These are phyloP conservation scores for Propithecus perrieri DNA, from an alignment of 2,797 vertebrate species.

Conservation along the genomic window DNA sequence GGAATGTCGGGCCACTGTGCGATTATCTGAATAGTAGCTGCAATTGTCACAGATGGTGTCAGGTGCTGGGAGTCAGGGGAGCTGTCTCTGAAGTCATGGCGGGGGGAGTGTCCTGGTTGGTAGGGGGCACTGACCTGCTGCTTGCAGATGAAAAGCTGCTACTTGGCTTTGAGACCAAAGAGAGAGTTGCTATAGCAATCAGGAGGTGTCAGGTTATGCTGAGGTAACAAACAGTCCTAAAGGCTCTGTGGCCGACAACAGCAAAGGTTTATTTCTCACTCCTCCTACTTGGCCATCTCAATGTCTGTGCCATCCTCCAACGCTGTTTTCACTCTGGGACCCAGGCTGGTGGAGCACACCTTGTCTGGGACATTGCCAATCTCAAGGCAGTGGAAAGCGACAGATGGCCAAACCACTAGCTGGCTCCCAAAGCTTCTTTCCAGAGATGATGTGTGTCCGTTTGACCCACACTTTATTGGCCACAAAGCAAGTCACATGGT, in stretches of 20 bases:
- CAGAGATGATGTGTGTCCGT: background rate
- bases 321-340: background rate
- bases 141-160: background rate
- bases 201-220: background rate
- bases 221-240: background rate
- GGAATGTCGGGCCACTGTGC: background rate
- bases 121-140: background rate
- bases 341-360: background rate
- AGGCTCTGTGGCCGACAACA: background rate
- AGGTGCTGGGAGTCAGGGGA: background rate
- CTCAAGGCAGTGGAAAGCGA: background rate
- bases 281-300: background rate
- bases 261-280: background rate
- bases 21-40: background rate
- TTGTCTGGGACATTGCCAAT: background rate
- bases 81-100: background rate
- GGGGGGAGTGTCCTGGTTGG: background rate
- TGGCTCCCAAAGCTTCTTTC: background rate
- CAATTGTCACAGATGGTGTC: background rate
- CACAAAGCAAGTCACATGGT: background rate
- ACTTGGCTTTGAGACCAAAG: background rate
- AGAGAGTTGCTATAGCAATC: background rate
- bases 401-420: background rate
- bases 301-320: background rate
- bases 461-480: background rate